Percentiles rank a stretch among this genome's conserved stretches.
Evolutionary conservation across 2,888 invertebrate species (phyloP).

Genomic region (Dasysyrphus tricinctus): DNA sequence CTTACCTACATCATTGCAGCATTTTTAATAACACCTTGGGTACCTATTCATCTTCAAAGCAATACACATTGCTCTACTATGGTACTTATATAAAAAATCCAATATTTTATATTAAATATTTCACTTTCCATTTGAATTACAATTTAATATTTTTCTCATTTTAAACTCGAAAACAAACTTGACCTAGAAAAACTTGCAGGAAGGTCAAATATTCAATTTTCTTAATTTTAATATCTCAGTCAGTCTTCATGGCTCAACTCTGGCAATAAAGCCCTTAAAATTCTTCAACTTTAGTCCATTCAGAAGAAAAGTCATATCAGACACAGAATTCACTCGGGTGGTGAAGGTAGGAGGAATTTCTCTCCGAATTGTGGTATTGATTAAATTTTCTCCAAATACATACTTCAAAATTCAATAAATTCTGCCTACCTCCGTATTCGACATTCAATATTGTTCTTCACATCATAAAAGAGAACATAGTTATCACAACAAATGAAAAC

Average conservation of each 20-base stretch:
- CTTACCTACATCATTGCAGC: too few species aligned
- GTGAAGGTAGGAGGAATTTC: background rate
- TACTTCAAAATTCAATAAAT: conserved; percentile 28
- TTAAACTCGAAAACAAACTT: background rate
- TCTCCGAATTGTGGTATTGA: background rate
- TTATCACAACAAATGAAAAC: conserved; percentile 5
- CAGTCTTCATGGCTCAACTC: background rate
- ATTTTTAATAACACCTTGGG: too few species aligned
- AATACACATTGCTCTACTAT: too few species aligned
- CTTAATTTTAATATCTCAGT: background rate
- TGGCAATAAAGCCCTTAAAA: background rate
- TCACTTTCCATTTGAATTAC: too few species aligned
- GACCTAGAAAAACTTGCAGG: background rate
- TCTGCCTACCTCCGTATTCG: background rate
- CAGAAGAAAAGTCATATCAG: background rate
- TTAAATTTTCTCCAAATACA: conserved; percentile 16
- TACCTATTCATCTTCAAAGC: too few species aligned
- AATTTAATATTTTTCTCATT: too few species aligned
- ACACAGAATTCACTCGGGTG: background rate
- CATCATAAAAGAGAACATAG: background rate
- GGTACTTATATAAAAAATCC: too few species aligned
- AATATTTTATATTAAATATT: too few species aligned
- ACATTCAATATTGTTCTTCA: background rate
- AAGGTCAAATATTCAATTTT: background rate
- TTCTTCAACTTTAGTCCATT: background rate